phyloP scores from a whole-genome alignment of 2,113 vertebrate species.

The Calypte anna region DNA sequence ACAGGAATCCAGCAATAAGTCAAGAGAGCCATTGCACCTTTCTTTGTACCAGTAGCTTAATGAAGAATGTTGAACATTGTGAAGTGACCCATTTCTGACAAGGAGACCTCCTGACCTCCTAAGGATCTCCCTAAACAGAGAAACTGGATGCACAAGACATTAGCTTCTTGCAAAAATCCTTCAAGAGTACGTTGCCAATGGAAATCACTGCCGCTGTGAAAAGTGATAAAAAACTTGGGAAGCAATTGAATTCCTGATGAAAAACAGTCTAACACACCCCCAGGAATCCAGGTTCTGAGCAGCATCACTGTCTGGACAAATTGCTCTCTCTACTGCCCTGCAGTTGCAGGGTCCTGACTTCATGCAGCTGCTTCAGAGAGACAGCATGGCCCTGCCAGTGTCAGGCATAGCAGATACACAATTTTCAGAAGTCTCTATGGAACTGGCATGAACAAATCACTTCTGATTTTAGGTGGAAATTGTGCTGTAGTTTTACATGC shows the following conservation, averaged over 20 bases:
- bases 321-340: background rate
- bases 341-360: background rate
- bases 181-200: background rate
- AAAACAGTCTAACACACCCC: background rate
- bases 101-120: background rate
- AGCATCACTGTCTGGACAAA: background rate
- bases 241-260: background rate
- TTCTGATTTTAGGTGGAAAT: background rate
- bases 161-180: background rate
- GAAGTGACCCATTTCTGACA: background rate
- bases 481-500: background rate
- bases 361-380: background rate
- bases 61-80: background rate
- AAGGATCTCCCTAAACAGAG: background rate
- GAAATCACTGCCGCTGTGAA: background rate
- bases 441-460: accelerated
- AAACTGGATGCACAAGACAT: background rate
- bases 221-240: background rate
- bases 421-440: background rate
- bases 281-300: accelerated
- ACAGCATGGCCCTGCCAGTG: background rate
- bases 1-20: background rate
- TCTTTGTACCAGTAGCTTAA: background rate
- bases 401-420: background rate
- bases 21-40: background rate